A percentile compares a stretch with the other conserved stretches of the same genome.
Conservation (phyloP, 2,888 invertebrate species). For the Stenichneumon culpator region DNA sequence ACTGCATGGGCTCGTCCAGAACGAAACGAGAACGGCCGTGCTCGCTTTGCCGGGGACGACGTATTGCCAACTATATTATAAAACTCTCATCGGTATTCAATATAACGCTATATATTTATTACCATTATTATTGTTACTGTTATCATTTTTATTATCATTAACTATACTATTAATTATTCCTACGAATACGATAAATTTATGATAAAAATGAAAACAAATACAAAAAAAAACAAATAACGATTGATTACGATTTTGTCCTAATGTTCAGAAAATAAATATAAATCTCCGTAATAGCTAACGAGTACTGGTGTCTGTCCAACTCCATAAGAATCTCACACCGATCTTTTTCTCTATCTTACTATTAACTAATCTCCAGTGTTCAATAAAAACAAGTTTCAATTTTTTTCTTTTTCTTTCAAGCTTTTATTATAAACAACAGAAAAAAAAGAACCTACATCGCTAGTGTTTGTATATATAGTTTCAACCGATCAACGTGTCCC, state of each 20-base stretch:
- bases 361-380: slow-evolving; percentile 15
- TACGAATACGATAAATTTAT: slow-evolving; percentile 81
- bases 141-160: slow-evolving; percentile 60
- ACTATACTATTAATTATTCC: slow-evolving; percentile 76
- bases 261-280: slow-evolving; percentile 82
- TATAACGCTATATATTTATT: slow-evolving; percentile 77
- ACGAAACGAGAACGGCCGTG: slow-evolving; percentile 64
- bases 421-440: slow-evolving; percentile 63
- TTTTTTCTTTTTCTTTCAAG: slow-evolving; percentile 34
- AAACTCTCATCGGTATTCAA: slow-evolving; percentile 81
- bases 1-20: slow-evolving; percentile 29
- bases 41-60: slow-evolving; percentile 70
- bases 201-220: slow-evolving; percentile 72
- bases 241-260: slow-evolving; percentile 82
- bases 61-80: slow-evolving; percentile 77
- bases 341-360: slow-evolving; percentile 5
- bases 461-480: slow-evolving; percentile 38
- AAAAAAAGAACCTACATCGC: slow-evolving; percentile 54
- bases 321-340: slow-evolving; percentile 30
- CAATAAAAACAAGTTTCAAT: slow-evolving; percentile 7
- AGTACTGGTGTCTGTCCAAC: slow-evolving; percentile 44
- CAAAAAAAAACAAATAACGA: slow-evolving; percentile 71
- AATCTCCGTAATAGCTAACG: slow-evolving; percentile 74
- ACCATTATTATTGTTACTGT: slow-evolving; percentile 65
- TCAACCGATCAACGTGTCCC: slow-evolving; percentile 28